phyloP scores from a whole-genome alignment of 2,797 vertebrate genomes.

The Rhinogobio ventralis region DNA sequence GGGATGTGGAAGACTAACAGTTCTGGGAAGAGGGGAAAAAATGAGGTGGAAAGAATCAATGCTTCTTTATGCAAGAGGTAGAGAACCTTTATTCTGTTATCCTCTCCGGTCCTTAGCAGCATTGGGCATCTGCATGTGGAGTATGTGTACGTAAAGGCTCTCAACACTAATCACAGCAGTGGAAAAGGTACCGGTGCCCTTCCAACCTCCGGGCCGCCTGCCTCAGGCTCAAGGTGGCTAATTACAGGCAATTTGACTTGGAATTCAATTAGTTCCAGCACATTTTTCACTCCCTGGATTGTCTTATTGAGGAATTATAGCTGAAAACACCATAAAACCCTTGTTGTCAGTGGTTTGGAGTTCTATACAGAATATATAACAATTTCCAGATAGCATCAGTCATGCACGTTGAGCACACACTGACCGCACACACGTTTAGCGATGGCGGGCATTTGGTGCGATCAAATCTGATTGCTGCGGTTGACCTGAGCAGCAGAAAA shows the following conservation, averaged over 20 bases:
- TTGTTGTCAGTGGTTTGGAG: slow-evolving; percentile 6
- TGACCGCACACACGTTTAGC: neutral
- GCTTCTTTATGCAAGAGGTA: slow-evolving; percentile 14
- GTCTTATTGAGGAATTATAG: slow-evolving; percentile 31
- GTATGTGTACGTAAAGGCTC: slow-evolving; percentile 22
- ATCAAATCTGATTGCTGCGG: neutral
- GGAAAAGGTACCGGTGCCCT: slow-evolving; percentile 10
- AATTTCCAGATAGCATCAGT: slow-evolving; percentile 21
- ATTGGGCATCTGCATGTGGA: slow-evolving; percentile 33
- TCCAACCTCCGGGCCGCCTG: slow-evolving; percentile 9
- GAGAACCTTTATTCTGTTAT: neutral
- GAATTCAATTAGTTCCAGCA: slow-evolving; percentile 43
- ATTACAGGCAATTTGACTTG: slow-evolving; percentile 32
- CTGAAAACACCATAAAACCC: slow-evolving; percentile 4
- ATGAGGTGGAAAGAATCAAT: slow-evolving; percentile 46
- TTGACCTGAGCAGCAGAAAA: neutral
- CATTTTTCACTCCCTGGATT: slow-evolving; percentile 40
- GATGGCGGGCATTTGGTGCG: neutral
- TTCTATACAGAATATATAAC: neutral
- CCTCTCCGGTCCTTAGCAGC: slow-evolving; percentile 5
- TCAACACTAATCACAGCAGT: slow-evolving; percentile 19
- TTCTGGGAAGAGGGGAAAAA: slow-evolving; percentile 42
- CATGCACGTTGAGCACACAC: neutral
- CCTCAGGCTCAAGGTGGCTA: slow-evolving; percentile 22
- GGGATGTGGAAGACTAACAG: slow-evolving; percentile 51